A percentile compares a stretch with the other conserved stretches of the same genome.
Evolutionary conservation across 2,797 vertebrate species (phyloP).

Genomic region (Rachycentron canadum): DNA sequence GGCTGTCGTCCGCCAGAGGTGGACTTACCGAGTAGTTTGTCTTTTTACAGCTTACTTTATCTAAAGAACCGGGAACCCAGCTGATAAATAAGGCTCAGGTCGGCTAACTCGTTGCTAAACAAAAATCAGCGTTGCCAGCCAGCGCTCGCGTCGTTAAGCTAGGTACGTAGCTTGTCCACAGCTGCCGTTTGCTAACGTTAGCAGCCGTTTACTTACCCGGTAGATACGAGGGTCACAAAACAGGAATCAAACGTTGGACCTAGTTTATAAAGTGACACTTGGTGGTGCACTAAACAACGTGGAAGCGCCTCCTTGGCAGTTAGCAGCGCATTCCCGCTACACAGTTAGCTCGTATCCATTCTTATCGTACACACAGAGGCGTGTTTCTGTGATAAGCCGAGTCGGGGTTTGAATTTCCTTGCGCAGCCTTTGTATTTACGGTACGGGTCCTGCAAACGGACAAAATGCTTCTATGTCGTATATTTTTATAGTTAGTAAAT

Average conservation of each 20-base stretch:
- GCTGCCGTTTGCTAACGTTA: neutral
- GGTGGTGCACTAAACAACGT: neutral
- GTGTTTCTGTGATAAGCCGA: too few relatives aligned
- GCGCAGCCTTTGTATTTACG: neutral
- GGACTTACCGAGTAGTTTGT: neutral
- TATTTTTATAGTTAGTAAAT: too few relatives aligned
- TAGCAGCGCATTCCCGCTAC: neutral
- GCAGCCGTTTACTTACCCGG: constrained; percentile 36
- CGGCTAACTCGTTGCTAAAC: neutral
- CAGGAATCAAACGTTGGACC: neutral
- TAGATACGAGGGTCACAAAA: neutral
- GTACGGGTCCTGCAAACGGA: neutral
- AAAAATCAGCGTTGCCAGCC: neutral
- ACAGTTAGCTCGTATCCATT: constrained; percentile 32
- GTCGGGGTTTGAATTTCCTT: neutral
- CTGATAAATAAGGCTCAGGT: neutral
- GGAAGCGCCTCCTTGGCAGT: neutral
- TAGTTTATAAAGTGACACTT: neutral
- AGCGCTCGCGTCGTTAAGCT: constrained; percentile 7
- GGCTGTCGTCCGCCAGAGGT: neutral
- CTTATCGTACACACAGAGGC: constrained; percentile 11
- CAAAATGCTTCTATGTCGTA: too few relatives aligned
- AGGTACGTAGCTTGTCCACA: constrained; percentile 23
- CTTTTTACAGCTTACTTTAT: neutral
- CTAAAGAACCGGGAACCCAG: neutral